Conservation (phyloP, 2,888 invertebrate genomes). For the Thalpophila matura region DNA sequence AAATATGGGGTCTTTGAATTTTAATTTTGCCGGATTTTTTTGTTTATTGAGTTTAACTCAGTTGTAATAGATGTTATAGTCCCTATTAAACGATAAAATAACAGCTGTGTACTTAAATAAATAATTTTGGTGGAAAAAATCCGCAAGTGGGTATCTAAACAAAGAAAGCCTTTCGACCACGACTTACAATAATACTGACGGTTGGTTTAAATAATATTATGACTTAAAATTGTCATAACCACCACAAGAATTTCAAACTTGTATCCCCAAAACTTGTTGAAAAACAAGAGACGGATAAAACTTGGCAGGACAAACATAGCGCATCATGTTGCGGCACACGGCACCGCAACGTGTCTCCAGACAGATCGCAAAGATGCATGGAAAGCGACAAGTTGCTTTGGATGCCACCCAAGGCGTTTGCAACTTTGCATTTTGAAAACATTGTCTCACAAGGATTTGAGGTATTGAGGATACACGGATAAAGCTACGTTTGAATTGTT, state of each 20-base stretch:
- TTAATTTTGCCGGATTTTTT: background rate
- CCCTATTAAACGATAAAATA: slow-evolving; percentile 6
- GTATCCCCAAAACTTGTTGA: slow-evolving; percentile 4
- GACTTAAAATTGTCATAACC: background rate
- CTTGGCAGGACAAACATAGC: slow-evolving; percentile 34
- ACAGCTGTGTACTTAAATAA: background rate
- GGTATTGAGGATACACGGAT: slow-evolving; percentile 22
- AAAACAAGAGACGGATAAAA: slow-evolving; percentile 9
- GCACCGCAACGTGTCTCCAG: slow-evolving; percentile 6
- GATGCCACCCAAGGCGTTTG: slow-evolving; percentile 46
- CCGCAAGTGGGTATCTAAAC: background rate
- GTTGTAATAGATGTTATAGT: background rate
- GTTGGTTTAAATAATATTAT: too few relatives aligned
- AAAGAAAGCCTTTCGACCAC: background rate
- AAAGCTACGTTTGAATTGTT: slow-evolving; percentile 12
- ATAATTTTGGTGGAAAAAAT: background rate
- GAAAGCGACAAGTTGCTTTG: slow-evolving; percentile 48
- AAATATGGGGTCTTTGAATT: slow-evolving; percentile 4
- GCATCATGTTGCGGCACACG: background rate
- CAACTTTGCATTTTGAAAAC: slow-evolving; percentile 39
- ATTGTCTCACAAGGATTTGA: slow-evolving; percentile 33
- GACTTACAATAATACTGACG: too few relatives aligned
- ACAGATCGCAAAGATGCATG: slow-evolving; percentile 40
- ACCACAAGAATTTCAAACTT: background rate
- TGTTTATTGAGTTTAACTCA: background rate